Conservation (phyloP, 2,888 invertebrate species). For the Ophion obscuratus region DNA sequence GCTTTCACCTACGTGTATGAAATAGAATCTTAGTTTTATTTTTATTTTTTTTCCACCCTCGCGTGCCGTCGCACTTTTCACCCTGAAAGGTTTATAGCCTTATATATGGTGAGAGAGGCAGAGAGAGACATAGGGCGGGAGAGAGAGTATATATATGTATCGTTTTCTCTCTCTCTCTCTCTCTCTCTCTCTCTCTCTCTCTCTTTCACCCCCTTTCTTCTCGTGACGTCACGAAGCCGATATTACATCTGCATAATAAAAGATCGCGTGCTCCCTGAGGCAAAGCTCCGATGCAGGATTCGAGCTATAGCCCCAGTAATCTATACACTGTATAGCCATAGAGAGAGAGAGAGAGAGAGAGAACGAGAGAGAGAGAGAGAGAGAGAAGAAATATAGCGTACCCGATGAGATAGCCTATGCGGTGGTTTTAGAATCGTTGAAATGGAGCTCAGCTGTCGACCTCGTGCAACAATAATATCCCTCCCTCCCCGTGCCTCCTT, state of each 20-base stretch:
- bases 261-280: conserved; percentile 74
- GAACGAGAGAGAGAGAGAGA: conserved; percentile 12
- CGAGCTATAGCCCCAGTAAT: conserved; percentile 37
- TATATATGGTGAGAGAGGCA: not conserved
- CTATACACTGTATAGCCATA: conserved; percentile 34
- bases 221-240: conserved; percentile 73
- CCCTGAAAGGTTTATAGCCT: conserved; percentile 49
- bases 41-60: conserved; percentile 43
- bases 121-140: not conserved
- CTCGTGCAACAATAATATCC: conserved; percentile 32
- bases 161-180: conserved; percentile 21
- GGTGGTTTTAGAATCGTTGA: conserved; percentile 54
- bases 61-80: conserved; percentile 51
- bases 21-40: conserved; percentile 26
- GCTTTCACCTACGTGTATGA: conserved; percentile 26
- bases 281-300: conserved; percentile 58
- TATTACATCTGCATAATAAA: conserved; percentile 82
- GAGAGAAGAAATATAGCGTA: conserved; percentile 25
- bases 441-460: conserved; percentile 52
- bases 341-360: conserved; percentile 11
- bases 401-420: conserved; percentile 33
- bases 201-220: conserved; percentile 11
- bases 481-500: not conserved
- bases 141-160: not conserved
- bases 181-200: conserved; percentile 47